These are phyloP conservation scores for Eristalinus sepulchralis DNA, from an alignment of 2,888 invertebrate genomes.

Conservation along the genomic window DNA sequence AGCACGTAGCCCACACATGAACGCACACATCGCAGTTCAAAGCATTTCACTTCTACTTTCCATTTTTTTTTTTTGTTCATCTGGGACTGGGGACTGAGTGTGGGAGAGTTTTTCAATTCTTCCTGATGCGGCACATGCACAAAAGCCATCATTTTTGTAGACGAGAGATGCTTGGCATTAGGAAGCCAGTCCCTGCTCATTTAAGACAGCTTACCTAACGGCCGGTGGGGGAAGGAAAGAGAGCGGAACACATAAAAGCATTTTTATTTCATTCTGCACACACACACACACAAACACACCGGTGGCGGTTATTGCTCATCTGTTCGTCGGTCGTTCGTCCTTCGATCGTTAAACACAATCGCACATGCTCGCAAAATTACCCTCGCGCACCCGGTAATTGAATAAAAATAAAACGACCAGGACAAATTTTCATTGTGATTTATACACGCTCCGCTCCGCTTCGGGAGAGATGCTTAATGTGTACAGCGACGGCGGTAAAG, in stretches of 20 bases:
- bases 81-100: not conserved
- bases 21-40: conserved; percentile 36
- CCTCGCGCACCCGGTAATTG: conserved; percentile 38
- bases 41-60: conserved; percentile 44
- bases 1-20: not conserved
- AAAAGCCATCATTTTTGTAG: not conserved
- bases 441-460: conserved; percentile 28
- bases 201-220: not conserved
- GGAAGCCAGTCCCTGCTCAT: not conserved
- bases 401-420: conserved; percentile 24
- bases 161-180: not conserved
- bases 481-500: not conserved
- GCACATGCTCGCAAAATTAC: conserved; percentile 60
- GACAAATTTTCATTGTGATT: conserved; percentile 48
- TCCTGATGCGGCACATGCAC: not conserved
- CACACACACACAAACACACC: not conserved
- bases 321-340: conserved; percentile 67
- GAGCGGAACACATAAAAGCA: not conserved
- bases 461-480: not conserved
- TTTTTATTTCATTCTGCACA: not conserved
- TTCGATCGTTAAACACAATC: conserved; percentile 59
- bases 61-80: not conserved
- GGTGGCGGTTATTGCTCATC: conserved; percentile 42
- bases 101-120: conserved; percentile 14
- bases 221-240: not conserved